phyloP scores from a whole-genome alignment of 2,888 invertebrate species.

The Lochmaea capreae region DNA sequence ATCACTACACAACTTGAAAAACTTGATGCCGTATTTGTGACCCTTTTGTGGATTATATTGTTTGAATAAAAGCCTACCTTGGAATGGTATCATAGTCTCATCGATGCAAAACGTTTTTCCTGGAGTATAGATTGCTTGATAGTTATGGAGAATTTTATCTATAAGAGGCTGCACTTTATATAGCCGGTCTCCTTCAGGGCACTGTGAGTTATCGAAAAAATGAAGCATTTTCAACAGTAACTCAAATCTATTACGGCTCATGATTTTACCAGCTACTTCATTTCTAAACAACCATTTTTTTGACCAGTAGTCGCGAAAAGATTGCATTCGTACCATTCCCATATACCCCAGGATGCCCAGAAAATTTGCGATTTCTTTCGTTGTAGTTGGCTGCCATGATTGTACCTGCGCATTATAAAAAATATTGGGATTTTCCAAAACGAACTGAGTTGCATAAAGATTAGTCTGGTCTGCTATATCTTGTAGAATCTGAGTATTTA shows the following conservation, averaged over 20 bases:
- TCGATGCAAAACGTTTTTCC: conserved; percentile 50
- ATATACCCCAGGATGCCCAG: conserved; percentile 40
- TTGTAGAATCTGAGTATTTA: not conserved
- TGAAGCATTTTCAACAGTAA: conserved; percentile 43
- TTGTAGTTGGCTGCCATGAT: conserved; percentile 34
- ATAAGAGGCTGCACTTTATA: conserved; percentile 48
- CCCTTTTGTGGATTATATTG: conserved; percentile 50
- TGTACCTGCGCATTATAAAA: conserved; percentile 28
- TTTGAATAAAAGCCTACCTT: conserved; percentile 49
- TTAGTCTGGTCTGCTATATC: conserved; percentile 20
- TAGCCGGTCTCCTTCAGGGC: conserved; percentile 45
- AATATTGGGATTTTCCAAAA: conserved; percentile 27
- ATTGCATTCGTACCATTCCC: conserved; percentile 26
- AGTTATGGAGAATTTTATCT: conserved; percentile 43
- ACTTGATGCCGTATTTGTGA: conserved; percentile 53
- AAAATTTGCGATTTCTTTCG: conserved; percentile 39
- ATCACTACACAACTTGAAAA: conserved; percentile 50
- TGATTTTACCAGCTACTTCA: conserved; percentile 25
- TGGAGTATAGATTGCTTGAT: conserved; percentile 45
- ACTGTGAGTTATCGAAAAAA: conserved; percentile 49
- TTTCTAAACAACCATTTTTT: conserved; percentile 28
- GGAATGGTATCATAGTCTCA: conserved; percentile 51
- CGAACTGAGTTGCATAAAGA: conserved; percentile 37
- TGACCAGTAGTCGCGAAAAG: conserved; percentile 40
- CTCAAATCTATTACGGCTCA: conserved; percentile 35